Evolutionary conservation across 2,113 vertebrate genomes (phyloP), one percentile per base, ranked within the genome.

Genomic region (Cyanistes caeruleus): DNA sequence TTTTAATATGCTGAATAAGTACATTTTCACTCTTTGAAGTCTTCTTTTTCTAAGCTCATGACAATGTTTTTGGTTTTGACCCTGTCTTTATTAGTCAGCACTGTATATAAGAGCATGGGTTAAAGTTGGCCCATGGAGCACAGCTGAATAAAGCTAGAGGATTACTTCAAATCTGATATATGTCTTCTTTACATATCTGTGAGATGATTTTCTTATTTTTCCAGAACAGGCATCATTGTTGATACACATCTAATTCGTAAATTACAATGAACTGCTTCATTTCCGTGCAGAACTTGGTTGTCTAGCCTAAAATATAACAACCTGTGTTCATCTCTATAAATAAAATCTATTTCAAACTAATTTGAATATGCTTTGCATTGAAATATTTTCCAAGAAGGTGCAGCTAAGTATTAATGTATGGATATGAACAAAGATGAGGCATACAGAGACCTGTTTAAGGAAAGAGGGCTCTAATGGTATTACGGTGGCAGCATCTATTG

Each of bases 401-500:
- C 11, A 74, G 28, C 16, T 86, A 33, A 65, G 5, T 56, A 74
- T 10, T 35, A 21, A 55, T 35, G 5, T 55, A 14, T 7, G 13
- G 7, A 35, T 56, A 35, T 60, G 35, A 87, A 15, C 19, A 65
- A 81, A 84, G 12, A 27, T 65, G 18, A 70, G 31, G 9, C 14
- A 62, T 35, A 14, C 5, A 67, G 20, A 55, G 15, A 43, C 3
- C 11, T 10, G 10, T 21, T 55, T 60, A 22, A 46, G 33, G 31
- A 43, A 83, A 68, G 10, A 14, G 18, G 2, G 39, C 2, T 60
- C 25, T 60, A 52, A 35, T 9, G 3, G 23, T 37, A 25, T 1
- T 25, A 12, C 0, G 0, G 27, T 75, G n/a, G 5, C 76, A 4
- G 0, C 30, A 31, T 44, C 59, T 2, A 11, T 4, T 9, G 5